Evolutionary conservation across 2,888 invertebrate genomes (phyloP).

Genomic region (Eristalinus aeneus): DNA sequence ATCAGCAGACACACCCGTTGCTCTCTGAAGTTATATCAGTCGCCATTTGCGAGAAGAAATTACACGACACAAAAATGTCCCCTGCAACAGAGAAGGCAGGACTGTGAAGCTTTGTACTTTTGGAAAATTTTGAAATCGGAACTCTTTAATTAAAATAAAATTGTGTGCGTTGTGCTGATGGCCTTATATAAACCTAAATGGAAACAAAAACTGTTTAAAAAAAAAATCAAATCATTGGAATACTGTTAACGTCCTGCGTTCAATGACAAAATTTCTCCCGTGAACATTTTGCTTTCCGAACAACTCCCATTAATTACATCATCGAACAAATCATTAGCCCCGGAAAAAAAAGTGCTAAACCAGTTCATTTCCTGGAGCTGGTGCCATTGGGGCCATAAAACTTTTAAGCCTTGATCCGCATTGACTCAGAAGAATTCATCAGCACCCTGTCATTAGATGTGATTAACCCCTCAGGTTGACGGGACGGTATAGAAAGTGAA

Average conservation of each 20-base stretch:
- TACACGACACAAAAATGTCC: too few species aligned
- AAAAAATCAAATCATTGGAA: not conserved
- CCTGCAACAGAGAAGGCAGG: too few species aligned
- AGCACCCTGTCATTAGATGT: slow-evolving; percentile 1
- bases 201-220: too few species aligned
- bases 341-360: not conserved
- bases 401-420: not conserved
- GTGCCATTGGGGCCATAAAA: not conserved
- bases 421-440: not conserved
- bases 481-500: not conserved
- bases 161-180: too few species aligned
- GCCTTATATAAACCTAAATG: too few species aligned
- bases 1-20: too few species aligned
- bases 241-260: not conserved
- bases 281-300: not conserved
- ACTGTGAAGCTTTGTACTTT: too few species aligned
- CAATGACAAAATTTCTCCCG: not conserved
- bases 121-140: too few species aligned
- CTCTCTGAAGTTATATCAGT: too few species aligned
- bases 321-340: slow-evolving; percentile 11
- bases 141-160: too few species aligned
- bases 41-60: too few species aligned
- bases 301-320: slow-evolving; percentile 16
- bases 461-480: not conserved
- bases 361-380: not conserved